These are phyloP conservation scores for Anableps anableps DNA, from an alignment of 2,797 vertebrate species.

Conservation along the genomic window DNA sequence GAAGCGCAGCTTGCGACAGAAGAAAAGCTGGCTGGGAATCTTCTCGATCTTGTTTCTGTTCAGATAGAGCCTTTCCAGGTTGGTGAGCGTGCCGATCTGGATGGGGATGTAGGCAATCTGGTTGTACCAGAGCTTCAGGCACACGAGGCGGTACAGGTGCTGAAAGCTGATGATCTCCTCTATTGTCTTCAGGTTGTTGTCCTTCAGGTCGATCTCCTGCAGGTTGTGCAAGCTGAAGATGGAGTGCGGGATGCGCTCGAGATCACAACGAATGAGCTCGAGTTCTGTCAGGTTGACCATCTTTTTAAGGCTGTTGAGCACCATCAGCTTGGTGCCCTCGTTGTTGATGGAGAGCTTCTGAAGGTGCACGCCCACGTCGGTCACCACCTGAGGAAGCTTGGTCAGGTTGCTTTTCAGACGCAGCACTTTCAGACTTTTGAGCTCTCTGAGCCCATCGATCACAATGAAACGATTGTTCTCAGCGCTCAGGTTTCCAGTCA, in stretches of 20 bases:
- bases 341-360: conserved; percentile 99
- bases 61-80: conserved; percentile 93
- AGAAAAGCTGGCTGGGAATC: conserved; percentile 95
- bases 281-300: conserved; percentile 98
- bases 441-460: conserved; percentile 93
- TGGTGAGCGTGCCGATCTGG: conserved; percentile 94
- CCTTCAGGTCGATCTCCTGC: conserved; percentile 98
- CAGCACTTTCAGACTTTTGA: conserved; percentile 94
- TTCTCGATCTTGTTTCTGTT: conserved; percentile 98
- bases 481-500: conserved; percentile 94
- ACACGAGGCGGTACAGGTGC: conserved; percentile 92
- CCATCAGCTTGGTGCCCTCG: conserved; percentile 97
- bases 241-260: conserved; percentile 97
- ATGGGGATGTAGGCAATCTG: conserved; percentile 98
- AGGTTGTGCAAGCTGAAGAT: conserved; percentile 97
- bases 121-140: conserved; percentile 98
- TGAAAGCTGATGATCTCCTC: conserved; percentile 99
- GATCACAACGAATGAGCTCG: conserved; percentile 94
- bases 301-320: conserved; percentile 99
- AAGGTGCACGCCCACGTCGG: conserved; percentile 94
- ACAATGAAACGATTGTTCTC: conserved; percentile 97
- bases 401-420: conserved; percentile 97
- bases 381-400: conserved; percentile 96
- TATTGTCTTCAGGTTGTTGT: conserved; percentile 98
- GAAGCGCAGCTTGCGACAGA: conserved; percentile 93